Evolutionary conservation across 1,140 invertebrate species (phyloP), one percentile per base, ranked within the genome.

Genomic region (Lordiphosa mommai): DNA sequence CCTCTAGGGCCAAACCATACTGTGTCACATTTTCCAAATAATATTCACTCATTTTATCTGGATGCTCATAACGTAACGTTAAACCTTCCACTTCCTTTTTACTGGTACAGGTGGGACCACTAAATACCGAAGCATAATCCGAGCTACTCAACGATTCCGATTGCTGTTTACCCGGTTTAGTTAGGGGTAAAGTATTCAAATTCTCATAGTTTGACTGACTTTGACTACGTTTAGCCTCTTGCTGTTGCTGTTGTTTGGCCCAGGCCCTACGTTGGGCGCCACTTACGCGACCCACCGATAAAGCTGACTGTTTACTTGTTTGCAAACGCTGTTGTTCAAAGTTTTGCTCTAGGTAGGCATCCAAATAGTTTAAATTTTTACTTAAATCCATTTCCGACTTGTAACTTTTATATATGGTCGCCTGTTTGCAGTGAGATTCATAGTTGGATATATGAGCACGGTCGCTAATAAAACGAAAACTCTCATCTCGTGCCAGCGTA

Each of bases 41-140:
- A 52, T 82, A 88, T 38, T 88, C 86, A 17, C 79, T 88, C 72
- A 88, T 87, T 46, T 87, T 88, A 43, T 84, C 77, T n/a, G 87
- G 87, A 61, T 88, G 87, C 48, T 88, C 87, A 43, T 88, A 88
- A 17, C 86, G 82, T 20, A 88, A 44, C 27, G 27, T 38, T 27
- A 6, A 3, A n/a, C 16, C 16, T 5, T 58, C 43, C 6, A 23
- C n/a, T 6, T 50, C 50, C 9, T n/a, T 8, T 63, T 23, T 33
- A 4, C 23, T 27, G 20, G 20, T 17, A 61, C 13, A 37, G 55
- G 72, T 79, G 10, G 86, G 86, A 1, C 87, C 87, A 33, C 88
- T 89, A 12, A 88, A 89, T 1, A 89, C 88, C 0, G 88, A 89
- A 4, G 88, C 88, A 46, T 89, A 89, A 41, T 89, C 88, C n/a